Conservation (phyloP, 2,888 invertebrate genomes). For the Heliconius hortense region DNA sequence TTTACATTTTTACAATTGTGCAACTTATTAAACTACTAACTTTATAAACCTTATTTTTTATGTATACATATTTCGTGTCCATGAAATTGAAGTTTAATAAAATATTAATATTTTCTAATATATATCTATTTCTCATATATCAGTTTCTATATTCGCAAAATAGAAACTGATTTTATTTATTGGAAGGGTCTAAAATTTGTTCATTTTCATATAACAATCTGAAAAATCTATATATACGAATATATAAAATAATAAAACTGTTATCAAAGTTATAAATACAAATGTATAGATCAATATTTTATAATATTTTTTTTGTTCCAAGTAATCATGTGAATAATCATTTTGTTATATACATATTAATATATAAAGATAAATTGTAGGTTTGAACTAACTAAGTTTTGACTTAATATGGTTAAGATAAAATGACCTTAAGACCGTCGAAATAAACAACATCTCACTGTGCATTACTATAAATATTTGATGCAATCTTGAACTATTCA, state of each 20-base stretch:
- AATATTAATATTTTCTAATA: too few species aligned
- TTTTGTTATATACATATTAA: neutral
- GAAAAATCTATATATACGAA: neutral
- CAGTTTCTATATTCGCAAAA: too few species aligned
- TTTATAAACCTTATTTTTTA: too few species aligned
- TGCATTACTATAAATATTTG: slow-evolving; percentile 30
- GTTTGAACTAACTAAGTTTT: neutral
- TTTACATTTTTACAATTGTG: too few species aligned
- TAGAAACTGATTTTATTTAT: too few species aligned
- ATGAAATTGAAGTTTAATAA: too few species aligned
- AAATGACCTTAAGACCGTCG: slow-evolving; percentile 9
- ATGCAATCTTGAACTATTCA: slow-evolving; percentile 22
- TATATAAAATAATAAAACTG: neutral
- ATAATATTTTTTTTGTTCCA: neutral
- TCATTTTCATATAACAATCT: neutral
- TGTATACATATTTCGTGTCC: too few species aligned
- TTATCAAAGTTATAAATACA: neutral
- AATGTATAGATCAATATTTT: neutral
- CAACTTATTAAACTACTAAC: too few species aligned
- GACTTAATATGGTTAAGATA: slow-evolving; percentile 4
- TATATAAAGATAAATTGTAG: neutral
- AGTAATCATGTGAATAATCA: neutral
- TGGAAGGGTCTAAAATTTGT: too few species aligned
- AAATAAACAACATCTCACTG: slow-evolving; percentile 23
- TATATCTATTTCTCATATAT: too few species aligned